phyloP scores from a whole-genome alignment of 2,888 invertebrate genomes.

The Lepidochrysops patricia region DNA sequence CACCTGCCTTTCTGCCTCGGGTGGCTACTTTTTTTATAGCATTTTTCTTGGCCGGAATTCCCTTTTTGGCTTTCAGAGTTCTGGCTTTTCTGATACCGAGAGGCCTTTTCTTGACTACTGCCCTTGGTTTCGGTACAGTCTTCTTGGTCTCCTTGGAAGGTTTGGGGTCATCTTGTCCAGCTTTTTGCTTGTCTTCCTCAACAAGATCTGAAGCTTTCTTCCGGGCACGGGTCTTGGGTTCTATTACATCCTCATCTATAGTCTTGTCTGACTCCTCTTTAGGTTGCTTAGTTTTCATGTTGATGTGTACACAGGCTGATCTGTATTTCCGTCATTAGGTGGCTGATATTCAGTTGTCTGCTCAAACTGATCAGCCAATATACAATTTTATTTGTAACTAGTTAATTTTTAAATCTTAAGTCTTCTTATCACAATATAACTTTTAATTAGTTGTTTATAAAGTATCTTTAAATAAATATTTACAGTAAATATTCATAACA shows the following conservation, averaged over 20 bases:
- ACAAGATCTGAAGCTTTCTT: slow-evolving; percentile 59
- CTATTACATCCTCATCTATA: slow-evolving; percentile 59
- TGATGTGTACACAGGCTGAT: slow-evolving; percentile 64
- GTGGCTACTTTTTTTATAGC: slow-evolving; percentile 47
- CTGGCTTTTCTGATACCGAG: slow-evolving; percentile 60
- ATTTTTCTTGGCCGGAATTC: slow-evolving; percentile 47
- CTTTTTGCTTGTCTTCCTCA: slow-evolving; percentile 55
- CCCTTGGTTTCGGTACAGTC: slow-evolving; percentile 50
- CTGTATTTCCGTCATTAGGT: slow-evolving; percentile 70
- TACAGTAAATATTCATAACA: slow-evolving; percentile 13
- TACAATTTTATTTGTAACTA: not conserved
- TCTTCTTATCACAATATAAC: slow-evolving; percentile 8
- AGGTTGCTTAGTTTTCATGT: slow-evolving; percentile 69
- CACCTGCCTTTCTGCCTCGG: slow-evolving; percentile 50
- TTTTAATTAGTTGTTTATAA: slow-evolving; percentile 7
- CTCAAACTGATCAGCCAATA: not conserved
- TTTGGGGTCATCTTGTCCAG: slow-evolving; percentile 58
- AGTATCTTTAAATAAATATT: slow-evolving; percentile 12
- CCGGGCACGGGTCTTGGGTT: slow-evolving; percentile 66
- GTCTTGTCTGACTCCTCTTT: slow-evolving; percentile 64
- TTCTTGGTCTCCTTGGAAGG: slow-evolving; percentile 60
- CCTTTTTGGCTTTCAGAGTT: slow-evolving; percentile 55
- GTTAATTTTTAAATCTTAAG: not conserved
- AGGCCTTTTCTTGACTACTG: slow-evolving; percentile 59
- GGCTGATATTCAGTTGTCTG: slow-evolving; percentile 31